phyloP scores from a whole-genome alignment of 2,113 vertebrate genomes.

The Hippocampus guttulatus region DNA sequence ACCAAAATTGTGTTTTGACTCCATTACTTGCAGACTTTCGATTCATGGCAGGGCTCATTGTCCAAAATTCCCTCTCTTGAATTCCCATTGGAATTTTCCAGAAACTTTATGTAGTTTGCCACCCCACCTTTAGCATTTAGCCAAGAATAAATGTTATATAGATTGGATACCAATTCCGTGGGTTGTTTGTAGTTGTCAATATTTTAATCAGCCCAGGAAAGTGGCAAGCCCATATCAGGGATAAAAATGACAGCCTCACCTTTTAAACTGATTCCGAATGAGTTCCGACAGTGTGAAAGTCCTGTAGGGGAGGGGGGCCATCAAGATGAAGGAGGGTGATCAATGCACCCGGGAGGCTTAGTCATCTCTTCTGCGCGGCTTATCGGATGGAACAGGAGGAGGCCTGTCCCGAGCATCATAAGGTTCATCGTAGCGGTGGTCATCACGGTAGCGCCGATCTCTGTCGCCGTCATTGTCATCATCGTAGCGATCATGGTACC shows the following conservation, averaged over 20 bases:
- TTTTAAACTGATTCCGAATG: too few species aligned
- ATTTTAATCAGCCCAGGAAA: too few species aligned
- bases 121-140: not conserved
- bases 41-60: not conserved
- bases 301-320: not conserved
- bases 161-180: not conserved
- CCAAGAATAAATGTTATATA: not conserved
- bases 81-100: not conserved
- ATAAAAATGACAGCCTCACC: not conserved
- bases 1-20: not conserved
- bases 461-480: slow-evolving; percentile 3
- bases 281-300: not conserved
- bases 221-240: not conserved
- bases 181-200: not conserved
- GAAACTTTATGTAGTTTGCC: not conserved
- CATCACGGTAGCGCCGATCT: not conserved
- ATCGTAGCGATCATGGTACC: slow-evolving; percentile 23
- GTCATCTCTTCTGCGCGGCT: slow-evolving; percentile 41
- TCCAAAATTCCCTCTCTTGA: not conserved
- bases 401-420: slow-evolving; percentile 45
- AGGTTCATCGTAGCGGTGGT: slow-evolving; percentile 47
- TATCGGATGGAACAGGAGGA: slow-evolving; percentile 44
- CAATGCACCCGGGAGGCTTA: slow-evolving; percentile 11
- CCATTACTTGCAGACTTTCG: too few species aligned
- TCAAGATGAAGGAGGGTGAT: not conserved